Evolutionary conservation across 2,797 vertebrate species (phyloP), one percentile per base, ranked within the genome.

Genomic region (Onychomys arenicola): DNA sequence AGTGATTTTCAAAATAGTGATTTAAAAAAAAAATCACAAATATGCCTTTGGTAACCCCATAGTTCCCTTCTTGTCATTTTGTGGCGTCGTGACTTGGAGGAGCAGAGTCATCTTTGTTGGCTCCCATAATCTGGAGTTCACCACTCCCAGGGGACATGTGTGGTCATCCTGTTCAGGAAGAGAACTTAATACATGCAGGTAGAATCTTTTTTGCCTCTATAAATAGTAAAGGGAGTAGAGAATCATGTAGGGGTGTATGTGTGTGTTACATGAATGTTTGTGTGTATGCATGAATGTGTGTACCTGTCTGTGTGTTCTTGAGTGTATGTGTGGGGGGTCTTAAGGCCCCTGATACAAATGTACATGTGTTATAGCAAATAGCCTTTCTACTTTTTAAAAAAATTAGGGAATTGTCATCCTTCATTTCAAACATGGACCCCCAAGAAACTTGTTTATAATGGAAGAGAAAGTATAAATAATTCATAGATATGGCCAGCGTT

Each of bases 341-440:
- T 8, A 76, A 86, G 11, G 37, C 78, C 37, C 32, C 37, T 29
- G 17, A 5, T 12, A 13, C 23, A 88, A 71, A 75, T 89, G n/a
- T 29, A 29, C 3, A 37, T 91, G 1, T 73, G 5, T 75, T 65
- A 55, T 73, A 69, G 19, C 29, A 83, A 61, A 83, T 61, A 76
- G 6, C 29, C 49, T 93, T 86, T 92, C 59, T 89, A 57, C 61
- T 84, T 77, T 63, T 32, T 5, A 69, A 82, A 92, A 34, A 25
- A 34, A 78, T 71, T 93, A 69, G 46, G 19, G 13, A 40, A 7
- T 83, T 81, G 5, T 46, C 89, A 77, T 87, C 34, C 61, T 63
- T 90, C 71, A 71, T 88, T 95, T 95, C 55, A 93, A 37, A n/a
- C 88, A 69, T 9, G 34, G n/a, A 93, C 5, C 5, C 78, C 43